Base-by-base conservation (phyloP, 2,797 vertebrate genomes). In the Petrocephalus sullivani region DNA sequence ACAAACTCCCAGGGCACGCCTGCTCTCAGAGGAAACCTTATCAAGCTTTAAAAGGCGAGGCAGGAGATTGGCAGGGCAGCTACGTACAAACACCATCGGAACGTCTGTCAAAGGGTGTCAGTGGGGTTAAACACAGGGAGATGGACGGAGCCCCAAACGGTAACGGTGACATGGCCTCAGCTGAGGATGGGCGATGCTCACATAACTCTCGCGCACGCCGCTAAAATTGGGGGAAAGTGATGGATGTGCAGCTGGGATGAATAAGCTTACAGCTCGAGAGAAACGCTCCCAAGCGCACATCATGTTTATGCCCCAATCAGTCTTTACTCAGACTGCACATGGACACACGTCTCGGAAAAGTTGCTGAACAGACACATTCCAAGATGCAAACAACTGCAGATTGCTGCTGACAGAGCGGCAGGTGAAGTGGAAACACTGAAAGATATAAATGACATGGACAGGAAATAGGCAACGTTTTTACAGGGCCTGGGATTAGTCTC, bases 261-360 rank as follows among this genome's bases (percentile, higher is more conserved):
- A 91, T 95, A 95, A 92, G 89, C 90, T 92, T 94, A 92, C 92
- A 91, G 95, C 93, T 93, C 94, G 90, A 92, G 89, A 94, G 95
- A 96, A 95, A 92, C 95, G 95, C 94, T 96, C 96, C 93, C 96
- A 96, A 94, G 96, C 97, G 97, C 94, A 96, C 95, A 97, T 97
- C 94, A 94, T 93, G 93, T 94, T 93, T 91, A 89, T 94, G 92
- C 95, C 93, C 91, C 90, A 92, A 93, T 96, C 94, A 94, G 93
- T 96, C 93, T 94, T 90, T 92, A 92, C 93, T 93, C 94, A 93
- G 92, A 92, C 93, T 91, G 14, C 64, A 71, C 33, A 71, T 12
- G 1, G 12, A 71, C 21, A 37, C 64, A 37, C 12, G 28, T 28
- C 64, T 71, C 28, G 5, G 91, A 90, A 85, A 90, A 71, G 61